Evolutionary conservation across 2,888 invertebrate species (phyloP), one percentile per base, ranked within the genome.

Genomic region (Stenodera caucasica): DNA sequence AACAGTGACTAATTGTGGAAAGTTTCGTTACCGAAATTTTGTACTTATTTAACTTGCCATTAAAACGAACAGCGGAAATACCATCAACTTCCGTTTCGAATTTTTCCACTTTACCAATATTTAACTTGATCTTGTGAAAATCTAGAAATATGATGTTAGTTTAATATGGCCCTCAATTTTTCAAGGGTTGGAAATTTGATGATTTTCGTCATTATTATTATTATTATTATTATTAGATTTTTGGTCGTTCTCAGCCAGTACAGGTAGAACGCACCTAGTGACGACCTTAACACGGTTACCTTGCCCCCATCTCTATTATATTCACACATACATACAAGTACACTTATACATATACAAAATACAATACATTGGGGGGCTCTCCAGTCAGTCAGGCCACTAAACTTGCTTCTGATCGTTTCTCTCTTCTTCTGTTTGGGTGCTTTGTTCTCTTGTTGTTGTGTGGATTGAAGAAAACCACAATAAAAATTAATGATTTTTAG

Each of bases 281-380:
- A 58, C 67, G 70, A 68, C 70, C 70, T 70, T 70, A 70, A 68
- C 70, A 68, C 66, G 68, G 70, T 68, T 67, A 68, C 68, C 68
- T 67, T 66, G 66, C 52, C 60, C 54, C 37, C 37, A n/a, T n/a
- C 37, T 18, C 18, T 18, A 18, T 37, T n/a, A 33, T 7, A 35
- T 14, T 14, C 35, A 35, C 14, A 35, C 14, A 40, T 9, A 40
- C 15, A 40, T 9, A 40, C 2, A 40, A 15, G 18, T 29, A 29
- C 14, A 40, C 15, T 40, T 40, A n/a, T n/a, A n/a, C n/a, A n/a
- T n/a, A n/a, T n/a, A n/a, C n/a, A n/a, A n/a, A n/a, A n/a, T n/a
- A n/a, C n/a, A n/a, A n/a, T n/a, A n/a, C 45, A 55, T 57, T 58
- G 58, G 61, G 58, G 63, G 54, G 54, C 53, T 57, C 53, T 60